Conservation (phyloP, 1,140 invertebrate species). For the Tetranychus cinnabarinus region DNA sequence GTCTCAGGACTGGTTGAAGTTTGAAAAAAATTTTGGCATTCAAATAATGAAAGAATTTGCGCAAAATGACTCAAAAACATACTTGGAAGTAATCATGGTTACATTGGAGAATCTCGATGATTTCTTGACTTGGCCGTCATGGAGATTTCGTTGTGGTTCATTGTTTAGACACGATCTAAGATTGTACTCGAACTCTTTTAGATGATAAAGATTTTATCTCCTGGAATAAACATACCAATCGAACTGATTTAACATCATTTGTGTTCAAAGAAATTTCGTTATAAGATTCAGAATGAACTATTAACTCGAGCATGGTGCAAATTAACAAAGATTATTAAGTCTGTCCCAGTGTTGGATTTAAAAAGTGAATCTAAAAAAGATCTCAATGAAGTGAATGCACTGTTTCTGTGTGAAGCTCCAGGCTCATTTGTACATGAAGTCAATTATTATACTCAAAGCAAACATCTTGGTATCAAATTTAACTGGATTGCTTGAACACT, state of each 20-base stretch:
- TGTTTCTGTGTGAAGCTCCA: too few relatives aligned
- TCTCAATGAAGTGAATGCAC: too few relatives aligned
- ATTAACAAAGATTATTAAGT: too few relatives aligned
- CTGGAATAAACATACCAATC: conserved; percentile 57
- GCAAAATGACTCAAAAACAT: too few relatives aligned
- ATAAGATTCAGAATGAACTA: conserved; percentile 19
- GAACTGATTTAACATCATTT: conserved; percentile 39
- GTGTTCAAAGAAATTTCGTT: conserved; percentile 55
- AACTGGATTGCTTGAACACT: conserved; percentile 59
- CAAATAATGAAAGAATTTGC: too few relatives aligned
- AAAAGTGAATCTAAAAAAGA: too few relatives aligned
- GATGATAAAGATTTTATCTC: conserved; percentile 43
- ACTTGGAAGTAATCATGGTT: too few relatives aligned
- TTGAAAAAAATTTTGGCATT: too few relatives aligned
- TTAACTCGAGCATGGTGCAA: too few relatives aligned
- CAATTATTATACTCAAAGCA: conserved; percentile 30
- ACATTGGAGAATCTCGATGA: conserved; percentile 6
- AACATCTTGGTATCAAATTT: neutral
- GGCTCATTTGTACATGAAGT: too few relatives aligned
- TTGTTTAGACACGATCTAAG: conserved; percentile 42
- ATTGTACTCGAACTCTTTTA: conserved; percentile 46
- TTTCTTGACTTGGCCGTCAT: conserved; percentile 6
- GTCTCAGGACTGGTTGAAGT: too few relatives aligned
- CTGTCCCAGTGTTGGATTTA: too few relatives aligned
- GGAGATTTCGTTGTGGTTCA: conserved; percentile 14